Evolutionary conservation across 2,888 invertebrate genomes (phyloP), one percentile per base, ranked within the genome.

Genomic region (Sepiola atlantica): DNA sequence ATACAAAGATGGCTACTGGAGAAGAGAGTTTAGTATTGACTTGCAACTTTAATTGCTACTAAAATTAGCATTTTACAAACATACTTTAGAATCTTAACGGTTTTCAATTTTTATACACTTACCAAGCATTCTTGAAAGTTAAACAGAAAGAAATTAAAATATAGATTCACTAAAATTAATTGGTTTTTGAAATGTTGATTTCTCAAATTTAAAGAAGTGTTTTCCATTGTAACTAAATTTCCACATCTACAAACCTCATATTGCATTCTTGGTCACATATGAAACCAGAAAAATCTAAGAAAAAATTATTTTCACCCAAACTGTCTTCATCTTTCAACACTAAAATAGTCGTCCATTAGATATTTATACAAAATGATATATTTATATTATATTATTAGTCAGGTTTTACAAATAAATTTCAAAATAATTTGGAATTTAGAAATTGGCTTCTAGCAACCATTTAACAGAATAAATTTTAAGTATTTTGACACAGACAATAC

Each of bases 291-390:
- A 77, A 77, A 28, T 10, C 24, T n/a, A 12, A 32, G 16, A n/a
- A 12, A 77, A n/a, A 77, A 77, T 77, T 77, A n/a, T 77, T 77
- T 77, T 32, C 28, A 61, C 28, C 21, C 77, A n/a, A 77, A 77
- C 77, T 77, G 77, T 77, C 77, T 77, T 77, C 77, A 77, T 77
- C 77, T 77, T 77, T n/a, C 77, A 77, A 32, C 77, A 77, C 77
- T 77, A n/a, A 32, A n/a, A 77, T n/a, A 77, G 18, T 77, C 4
- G 32, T n/a, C 10, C 77, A 28, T 77, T 12, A 77, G 16, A 77
- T 77, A 77, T 32, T 77, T 16, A n/a, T 18, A 77, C 0, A 77
- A n/a, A 77, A 16, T 77, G 10, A 77, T 12, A 77, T 77, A 28
- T 77, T 12, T 45, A 45, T 45, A 45, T 45, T 45, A 45, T 45